Evolutionary conservation across 2,113 vertebrate species (phyloP).

Genomic region (Campylomormyrus numenius): DNA sequence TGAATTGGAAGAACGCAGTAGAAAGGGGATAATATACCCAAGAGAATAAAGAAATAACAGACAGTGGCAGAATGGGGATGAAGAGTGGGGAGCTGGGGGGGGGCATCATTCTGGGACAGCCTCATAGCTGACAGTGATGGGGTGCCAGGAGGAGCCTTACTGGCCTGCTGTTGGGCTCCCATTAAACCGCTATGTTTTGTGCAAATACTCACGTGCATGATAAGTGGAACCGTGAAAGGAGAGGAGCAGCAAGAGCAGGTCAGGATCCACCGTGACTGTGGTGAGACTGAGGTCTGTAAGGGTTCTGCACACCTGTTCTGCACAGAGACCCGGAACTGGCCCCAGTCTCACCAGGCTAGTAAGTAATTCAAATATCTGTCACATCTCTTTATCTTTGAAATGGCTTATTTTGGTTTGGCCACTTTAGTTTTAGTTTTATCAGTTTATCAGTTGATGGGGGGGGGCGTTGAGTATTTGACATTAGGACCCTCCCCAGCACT

Average conservation of each 20-base stretch:
- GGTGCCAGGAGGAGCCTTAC: not conserved
- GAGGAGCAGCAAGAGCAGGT: not conserved
- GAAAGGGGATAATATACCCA: not conserved
- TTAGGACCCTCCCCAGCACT: not conserved
- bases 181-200: not conserved
- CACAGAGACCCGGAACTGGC: not conserved
- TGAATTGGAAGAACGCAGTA: not conserved
- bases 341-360: not conserved
- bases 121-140: not conserved
- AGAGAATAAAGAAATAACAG: not conserved
- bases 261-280: not conserved
- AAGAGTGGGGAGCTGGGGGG: not conserved
- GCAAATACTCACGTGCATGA: not conserved
- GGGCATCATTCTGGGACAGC: not conserved
- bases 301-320: not conserved
- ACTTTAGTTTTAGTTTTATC: not conserved
- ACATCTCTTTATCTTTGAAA: not conserved
- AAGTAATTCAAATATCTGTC: not conserved
- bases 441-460: not conserved
- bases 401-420: not conserved
- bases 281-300: not conserved
- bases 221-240: not conserved
- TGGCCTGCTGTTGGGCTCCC: not conserved
- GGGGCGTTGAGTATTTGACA: too few relatives aligned
- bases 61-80: not conserved